Evolutionary conservation across 2,797 vertebrate genomes (phyloP).

Genomic region (Psittacula echo): DNA sequence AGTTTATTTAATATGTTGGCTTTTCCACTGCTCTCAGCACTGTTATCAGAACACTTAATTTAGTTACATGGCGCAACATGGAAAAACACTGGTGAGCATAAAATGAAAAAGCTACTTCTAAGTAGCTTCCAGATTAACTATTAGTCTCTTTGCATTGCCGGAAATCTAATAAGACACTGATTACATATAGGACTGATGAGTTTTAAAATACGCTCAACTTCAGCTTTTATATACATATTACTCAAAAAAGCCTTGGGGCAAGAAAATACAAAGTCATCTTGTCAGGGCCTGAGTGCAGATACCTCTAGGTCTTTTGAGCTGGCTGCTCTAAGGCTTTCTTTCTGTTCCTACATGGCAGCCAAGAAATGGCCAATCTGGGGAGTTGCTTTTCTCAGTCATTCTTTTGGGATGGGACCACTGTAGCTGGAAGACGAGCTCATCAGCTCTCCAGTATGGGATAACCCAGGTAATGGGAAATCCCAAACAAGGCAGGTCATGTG

Average conservation of each 20-base stretch:
- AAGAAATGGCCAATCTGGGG: not conserved
- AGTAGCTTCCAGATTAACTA: not conserved
- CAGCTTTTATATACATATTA: conserved; percentile 17
- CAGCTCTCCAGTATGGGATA: not conserved
- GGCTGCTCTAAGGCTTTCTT: not conserved
- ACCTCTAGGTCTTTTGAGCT: not conserved
- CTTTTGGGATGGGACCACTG: not conserved
- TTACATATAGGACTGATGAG: not conserved
- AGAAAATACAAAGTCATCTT: not conserved
- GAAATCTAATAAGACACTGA: conserved; percentile 15
- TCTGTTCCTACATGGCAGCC: not conserved
- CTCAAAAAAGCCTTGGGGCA: conserved; percentile 30
- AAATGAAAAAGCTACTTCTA: conserved; percentile 32
- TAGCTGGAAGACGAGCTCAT: not conserved
- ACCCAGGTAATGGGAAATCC: not conserved
- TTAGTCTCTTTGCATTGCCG: not conserved
- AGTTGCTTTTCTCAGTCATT: not conserved
- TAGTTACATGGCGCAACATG: not conserved
- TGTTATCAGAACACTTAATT: conserved; percentile 43
- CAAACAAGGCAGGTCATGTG: not conserved
- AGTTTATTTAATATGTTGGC: conserved; percentile 57
- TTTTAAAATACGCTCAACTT: conserved; percentile 13
- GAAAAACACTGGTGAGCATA: not conserved
- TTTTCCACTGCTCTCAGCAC: conserved; percentile 34
- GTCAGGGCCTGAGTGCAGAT: not conserved